phyloP scores from a whole-genome alignment of 2,113 vertebrate genomes.

The Pollimyrus isidori region DNA sequence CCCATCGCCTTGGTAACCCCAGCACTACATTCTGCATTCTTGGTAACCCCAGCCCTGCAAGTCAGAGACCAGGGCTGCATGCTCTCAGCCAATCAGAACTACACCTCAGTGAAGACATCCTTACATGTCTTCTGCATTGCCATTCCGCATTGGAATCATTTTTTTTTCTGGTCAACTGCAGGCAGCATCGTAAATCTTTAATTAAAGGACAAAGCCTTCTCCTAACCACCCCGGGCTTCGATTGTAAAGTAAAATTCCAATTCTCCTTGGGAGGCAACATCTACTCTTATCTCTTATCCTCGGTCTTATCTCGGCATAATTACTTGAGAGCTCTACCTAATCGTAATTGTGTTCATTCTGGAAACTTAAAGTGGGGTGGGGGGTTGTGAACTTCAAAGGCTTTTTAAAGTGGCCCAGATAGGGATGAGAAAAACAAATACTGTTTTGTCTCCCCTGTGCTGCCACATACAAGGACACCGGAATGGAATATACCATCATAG shows the following conservation, averaged over 20 bases:
- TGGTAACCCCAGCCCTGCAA: neutral
- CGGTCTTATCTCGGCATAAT: slow-evolving; percentile 14
- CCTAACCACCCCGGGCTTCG: neutral
- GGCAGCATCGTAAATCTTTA: neutral
- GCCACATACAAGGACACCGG: neutral
- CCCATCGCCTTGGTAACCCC: neutral
- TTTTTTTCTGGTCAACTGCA: neutral
- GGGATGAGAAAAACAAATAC: slow-evolving; percentile 9
- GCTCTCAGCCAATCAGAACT: neutral
- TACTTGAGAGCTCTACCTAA: neutral
- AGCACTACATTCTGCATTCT: neutral
- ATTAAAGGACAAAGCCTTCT: neutral
- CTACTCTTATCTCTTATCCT: slow-evolving; percentile 8
- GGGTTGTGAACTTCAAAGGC: neutral
- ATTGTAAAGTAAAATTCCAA: slow-evolving; percentile 11
- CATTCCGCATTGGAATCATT: neutral
- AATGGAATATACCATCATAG: neutral
- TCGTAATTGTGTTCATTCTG: slow-evolving; percentile 6
- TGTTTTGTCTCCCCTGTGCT: neutral
- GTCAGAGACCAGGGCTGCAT: neutral
- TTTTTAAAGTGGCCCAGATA: slow-evolving; percentile 14
- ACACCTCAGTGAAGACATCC: neutral
- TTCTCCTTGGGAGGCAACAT: neutral
- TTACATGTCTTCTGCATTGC: neutral
- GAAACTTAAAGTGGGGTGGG: neutral